Conservation (phyloP, 2,113 vertebrate species). For the Porphyrio hochstetteri region DNA sequence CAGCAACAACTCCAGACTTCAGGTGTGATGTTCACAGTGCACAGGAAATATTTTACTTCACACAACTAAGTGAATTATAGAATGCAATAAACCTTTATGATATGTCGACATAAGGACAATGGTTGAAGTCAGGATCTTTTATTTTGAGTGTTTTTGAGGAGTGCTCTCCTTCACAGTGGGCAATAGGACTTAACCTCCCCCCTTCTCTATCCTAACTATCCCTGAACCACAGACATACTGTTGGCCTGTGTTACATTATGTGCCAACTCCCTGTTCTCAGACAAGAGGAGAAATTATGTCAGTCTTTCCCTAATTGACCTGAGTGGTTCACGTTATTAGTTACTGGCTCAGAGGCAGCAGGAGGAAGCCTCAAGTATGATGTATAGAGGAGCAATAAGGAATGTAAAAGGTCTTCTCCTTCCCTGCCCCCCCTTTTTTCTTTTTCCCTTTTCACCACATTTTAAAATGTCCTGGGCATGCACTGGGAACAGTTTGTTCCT, state of each 20-base stretch:
- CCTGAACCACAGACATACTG: not conserved
- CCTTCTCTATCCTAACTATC: not conserved
- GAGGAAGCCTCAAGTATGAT: not conserved
- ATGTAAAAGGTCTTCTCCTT: not conserved
- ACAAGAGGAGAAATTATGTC: not conserved
- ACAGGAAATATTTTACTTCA: not conserved
- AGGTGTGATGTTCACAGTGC: not conserved
- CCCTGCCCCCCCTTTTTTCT: not conserved
- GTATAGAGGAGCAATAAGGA: not conserved
- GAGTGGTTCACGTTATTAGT: not conserved
- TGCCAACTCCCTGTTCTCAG: not conserved
- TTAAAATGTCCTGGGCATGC: not conserved
- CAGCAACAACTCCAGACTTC: not conserved
- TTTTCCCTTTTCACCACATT: not conserved
- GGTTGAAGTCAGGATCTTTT: not conserved
- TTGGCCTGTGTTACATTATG: not conserved
- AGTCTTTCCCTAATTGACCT: not conserved
- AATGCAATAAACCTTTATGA: not conserved
- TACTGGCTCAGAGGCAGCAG: not conserved
- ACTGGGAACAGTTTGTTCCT: not conserved
- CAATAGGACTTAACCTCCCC: not conserved
- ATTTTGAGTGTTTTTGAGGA: not conserved
- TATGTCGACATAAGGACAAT: not conserved
- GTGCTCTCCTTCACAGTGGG: not conserved
- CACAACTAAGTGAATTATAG: not conserved